Evolutionary conservation across 2,888 invertebrate genomes (phyloP).

Genomic region (Dyspetes luteomarginatus): DNA sequence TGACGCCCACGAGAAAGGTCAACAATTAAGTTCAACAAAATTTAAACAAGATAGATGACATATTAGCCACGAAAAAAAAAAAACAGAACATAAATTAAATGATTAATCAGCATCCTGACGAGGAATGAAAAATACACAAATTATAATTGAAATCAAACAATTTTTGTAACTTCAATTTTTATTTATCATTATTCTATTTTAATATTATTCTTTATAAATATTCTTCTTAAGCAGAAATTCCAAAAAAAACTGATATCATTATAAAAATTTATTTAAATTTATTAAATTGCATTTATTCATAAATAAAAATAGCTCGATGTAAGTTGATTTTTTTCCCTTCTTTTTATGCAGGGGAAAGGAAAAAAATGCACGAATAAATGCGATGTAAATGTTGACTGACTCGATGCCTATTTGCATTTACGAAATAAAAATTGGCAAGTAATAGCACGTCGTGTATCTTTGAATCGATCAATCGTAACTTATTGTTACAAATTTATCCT

Average conservation of each 20-base stretch:
- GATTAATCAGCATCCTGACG: too few species aligned
- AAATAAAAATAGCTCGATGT: too few species aligned
- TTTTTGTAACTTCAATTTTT: not conserved
- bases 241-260: too few species aligned
- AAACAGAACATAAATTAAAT: too few species aligned
- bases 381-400: not conserved
- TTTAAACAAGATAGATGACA: slow-evolving; percentile 24
- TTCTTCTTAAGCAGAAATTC: too few species aligned
- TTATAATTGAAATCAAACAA: not conserved
- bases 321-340: not conserved
- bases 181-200: not conserved
- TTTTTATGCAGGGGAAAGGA: not conserved
- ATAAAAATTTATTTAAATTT: too few species aligned
- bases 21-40: slow-evolving; percentile 46
- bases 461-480: slow-evolving; percentile 66
- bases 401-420: not conserved
- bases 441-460: not conserved
- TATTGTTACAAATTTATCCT: slow-evolving; percentile 72
- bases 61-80: not conserved
- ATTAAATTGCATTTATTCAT: too few species aligned
- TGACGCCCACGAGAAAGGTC: slow-evolving; percentile 21
- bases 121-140: not conserved
- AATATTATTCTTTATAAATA: too few species aligned
- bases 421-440: not conserved
- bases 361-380: not conserved